Percentiles rank a stretch among this genome's conserved stretches.
Evolutionary conservation across 2,888 invertebrate genomes (phyloP).

Genomic region (Latrodectus hesperus): DNA sequence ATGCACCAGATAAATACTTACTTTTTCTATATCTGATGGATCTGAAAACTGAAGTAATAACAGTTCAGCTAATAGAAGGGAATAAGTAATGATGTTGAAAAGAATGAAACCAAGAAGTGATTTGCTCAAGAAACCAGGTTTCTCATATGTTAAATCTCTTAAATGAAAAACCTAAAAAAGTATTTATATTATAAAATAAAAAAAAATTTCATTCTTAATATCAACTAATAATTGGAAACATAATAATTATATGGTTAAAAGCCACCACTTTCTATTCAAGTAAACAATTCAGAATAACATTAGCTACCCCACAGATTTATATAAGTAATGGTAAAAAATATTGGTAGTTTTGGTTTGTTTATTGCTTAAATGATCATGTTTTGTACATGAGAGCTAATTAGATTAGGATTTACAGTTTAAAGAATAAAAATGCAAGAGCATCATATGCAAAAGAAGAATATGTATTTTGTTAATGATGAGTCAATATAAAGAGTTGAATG

Average conservation of each 20-base stretch:
- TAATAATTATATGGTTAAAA: not conserved
- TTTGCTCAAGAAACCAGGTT: constrained; percentile 91
- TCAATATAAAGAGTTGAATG: no score
- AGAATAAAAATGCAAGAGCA: no score
- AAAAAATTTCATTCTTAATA: not conserved
- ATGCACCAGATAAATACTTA: constrained; percentile 29
- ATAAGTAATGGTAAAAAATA: no score
- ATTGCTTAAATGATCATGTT: no score
- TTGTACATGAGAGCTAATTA: no score
- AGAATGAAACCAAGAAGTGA: constrained; percentile 91
- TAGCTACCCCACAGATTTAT: no score
- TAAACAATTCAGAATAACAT: no score
- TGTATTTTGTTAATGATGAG: no score
- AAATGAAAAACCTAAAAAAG: constrained; percentile 86
- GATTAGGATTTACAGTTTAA: no score
- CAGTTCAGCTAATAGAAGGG: constrained; percentile 84
- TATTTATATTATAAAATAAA: not conserved
- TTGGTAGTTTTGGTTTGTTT: no score
- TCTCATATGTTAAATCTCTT: constrained; percentile 89
- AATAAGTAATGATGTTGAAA: constrained; percentile 91
- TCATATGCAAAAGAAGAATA: no score
- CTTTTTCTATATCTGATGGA: constrained; percentile 64
- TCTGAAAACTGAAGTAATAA: constrained; percentile 70
- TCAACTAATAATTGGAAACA: not conserved
- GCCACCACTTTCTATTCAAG: no score